Evolutionary conservation across 2,797 vertebrate genomes (phyloP).

Genomic region (Tragelaphus eurycerus): DNA sequence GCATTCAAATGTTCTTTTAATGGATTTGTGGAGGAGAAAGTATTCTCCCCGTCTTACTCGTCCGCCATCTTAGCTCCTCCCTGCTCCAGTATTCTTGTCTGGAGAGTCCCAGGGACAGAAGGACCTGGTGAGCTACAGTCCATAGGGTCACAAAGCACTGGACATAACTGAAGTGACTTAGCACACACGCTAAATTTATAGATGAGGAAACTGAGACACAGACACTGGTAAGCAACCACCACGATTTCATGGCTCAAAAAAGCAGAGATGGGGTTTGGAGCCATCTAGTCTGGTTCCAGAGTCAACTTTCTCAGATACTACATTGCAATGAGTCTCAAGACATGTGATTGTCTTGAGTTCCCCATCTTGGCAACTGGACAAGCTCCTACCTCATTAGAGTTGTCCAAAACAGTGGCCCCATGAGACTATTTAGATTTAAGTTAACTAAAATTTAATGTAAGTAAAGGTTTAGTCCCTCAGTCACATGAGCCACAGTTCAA

Average conservation of each 20-base stretch:
- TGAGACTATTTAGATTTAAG: background rate
- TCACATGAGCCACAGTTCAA: background rate
- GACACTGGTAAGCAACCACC: background rate
- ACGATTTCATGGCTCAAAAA: background rate
- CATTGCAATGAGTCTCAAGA: background rate
- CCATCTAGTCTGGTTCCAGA: background rate
- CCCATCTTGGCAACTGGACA: background rate
- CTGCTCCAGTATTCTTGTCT: background rate
- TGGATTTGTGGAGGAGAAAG: no score
- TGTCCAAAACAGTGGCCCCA: background rate
- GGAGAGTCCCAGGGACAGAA: background rate
- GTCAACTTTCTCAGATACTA: background rate
- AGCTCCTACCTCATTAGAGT: background rate
- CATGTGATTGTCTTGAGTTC: background rate
- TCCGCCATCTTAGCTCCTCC: no score
- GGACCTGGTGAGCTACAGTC: background rate
- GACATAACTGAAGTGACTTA: background rate
- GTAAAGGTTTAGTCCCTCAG: background rate
- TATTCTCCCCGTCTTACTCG: no score
- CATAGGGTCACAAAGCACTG: background rate
- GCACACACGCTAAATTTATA: background rate
- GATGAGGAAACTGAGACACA: background rate
- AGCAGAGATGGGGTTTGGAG: background rate
- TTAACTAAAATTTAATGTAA: conserved; percentile 13
- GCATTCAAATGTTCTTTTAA: no score